Conservation (phyloP, 2,797 vertebrate species). For the Pelochelys cantorii region DNA sequence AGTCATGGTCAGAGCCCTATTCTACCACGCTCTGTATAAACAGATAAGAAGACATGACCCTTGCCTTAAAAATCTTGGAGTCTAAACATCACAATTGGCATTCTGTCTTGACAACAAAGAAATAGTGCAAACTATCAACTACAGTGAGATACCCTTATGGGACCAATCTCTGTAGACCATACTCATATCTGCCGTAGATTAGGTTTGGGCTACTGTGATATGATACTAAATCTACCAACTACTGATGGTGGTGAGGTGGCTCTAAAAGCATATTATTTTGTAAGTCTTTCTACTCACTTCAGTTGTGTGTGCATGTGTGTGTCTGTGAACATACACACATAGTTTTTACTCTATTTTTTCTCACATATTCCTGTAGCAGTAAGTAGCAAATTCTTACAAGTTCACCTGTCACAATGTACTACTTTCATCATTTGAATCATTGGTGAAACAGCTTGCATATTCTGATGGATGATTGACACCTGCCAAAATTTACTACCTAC, state of each 20-base stretch:
- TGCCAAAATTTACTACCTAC: constrained; percentile 44
- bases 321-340: background rate
- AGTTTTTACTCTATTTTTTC: background rate
- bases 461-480: constrained; percentile 49
- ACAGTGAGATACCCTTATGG: too few relatives aligned
- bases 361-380: background rate
- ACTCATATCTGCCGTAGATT: accelerated
- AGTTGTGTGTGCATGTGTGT: accelerated
- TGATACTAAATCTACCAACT: constrained; percentile 7
- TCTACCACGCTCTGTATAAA: background rate
- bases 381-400: constrained; percentile 7
- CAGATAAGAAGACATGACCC: background rate
- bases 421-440: background rate
- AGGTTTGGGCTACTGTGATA: background rate
- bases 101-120: background rate
- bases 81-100: background rate
- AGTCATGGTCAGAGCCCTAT: background rate
- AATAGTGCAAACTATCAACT: background rate
- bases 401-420: constrained; percentile 45
- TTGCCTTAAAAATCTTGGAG: background rate
- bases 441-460: constrained; percentile 18
- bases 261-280: background rate
- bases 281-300: constrained; percentile 33
- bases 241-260: background rate
- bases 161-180: too few relatives aligned